Percentiles rank a stretch among this genome's conserved stretches.
phyloP scores from a whole-genome alignment of 2,113 vertebrate genomes.

The Leptodactylus fuscus region DNA sequence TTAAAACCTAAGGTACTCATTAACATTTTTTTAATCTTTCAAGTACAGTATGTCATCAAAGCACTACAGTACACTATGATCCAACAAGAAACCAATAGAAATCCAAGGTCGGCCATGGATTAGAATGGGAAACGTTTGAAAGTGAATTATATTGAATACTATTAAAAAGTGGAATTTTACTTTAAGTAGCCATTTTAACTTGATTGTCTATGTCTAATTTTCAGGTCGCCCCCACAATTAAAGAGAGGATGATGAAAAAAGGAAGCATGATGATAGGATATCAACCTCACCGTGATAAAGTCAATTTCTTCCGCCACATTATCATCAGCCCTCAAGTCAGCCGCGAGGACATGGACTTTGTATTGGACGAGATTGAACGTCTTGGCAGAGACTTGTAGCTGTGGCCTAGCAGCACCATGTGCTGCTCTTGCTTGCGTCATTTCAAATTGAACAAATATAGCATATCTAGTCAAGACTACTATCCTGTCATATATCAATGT shows the following conservation, averaged over 20 bases:
- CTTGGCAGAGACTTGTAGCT: slow-evolving; percentile 82
- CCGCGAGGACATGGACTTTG: slow-evolving; percentile 82
- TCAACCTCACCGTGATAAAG: slow-evolving; percentile 78
- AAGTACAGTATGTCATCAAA: no score
- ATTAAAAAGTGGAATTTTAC: neutral
- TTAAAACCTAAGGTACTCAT: no score
- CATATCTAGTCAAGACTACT: neutral
- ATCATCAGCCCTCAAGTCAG: slow-evolving; percentile 82
- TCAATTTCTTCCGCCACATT: slow-evolving; percentile 88
- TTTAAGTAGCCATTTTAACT: neutral
- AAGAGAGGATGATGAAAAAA: slow-evolving; percentile 86
- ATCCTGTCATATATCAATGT: neutral
- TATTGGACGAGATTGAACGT: slow-evolving; percentile 81
- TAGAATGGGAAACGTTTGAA: no score
- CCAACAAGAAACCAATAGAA: no score
- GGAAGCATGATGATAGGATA: slow-evolving; percentile 86
- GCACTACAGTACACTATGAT: no score
- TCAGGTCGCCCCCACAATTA: slow-evolving; percentile 85
- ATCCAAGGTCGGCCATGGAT: no score
- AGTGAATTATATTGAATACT: no score
- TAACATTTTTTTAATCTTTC: no score
- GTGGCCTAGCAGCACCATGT: slow-evolving; percentile 59
- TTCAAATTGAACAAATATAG: neutral
- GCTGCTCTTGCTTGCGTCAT: slow-evolving; percentile 14
- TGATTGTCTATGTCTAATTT: neutral